These are phyloP conservation scores for Falco naumanni DNA, from an alignment of 2,797 vertebrate genomes.

Conservation along the genomic window DNA sequence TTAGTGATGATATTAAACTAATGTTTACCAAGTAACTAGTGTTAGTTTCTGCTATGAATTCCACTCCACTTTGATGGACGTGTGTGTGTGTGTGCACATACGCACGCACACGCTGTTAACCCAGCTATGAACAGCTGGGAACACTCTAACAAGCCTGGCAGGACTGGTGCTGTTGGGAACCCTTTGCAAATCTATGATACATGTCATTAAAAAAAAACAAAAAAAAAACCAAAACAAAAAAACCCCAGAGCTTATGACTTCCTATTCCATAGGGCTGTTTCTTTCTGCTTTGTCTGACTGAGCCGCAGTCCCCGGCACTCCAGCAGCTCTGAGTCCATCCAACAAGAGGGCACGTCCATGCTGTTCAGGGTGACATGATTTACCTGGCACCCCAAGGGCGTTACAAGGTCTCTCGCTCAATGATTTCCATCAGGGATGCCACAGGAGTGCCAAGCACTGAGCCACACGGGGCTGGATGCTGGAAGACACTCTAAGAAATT, in stretches of 20 bases:
- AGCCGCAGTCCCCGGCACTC: not conserved
- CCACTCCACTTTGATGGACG: not conserved
- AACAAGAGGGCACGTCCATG: rapidly evolving
- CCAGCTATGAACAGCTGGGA: not conserved
- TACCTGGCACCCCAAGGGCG: not conserved
- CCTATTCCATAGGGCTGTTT: not conserved
- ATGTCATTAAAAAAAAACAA: not conserved
- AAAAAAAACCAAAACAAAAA: too few species aligned
- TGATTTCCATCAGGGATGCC: not conserved
- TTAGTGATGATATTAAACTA: not conserved
- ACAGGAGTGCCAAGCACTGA: not conserved
- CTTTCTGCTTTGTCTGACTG: not conserved
- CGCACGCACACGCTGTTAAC: not conserved
- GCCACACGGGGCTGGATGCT: not conserved
- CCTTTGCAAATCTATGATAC: not conserved
- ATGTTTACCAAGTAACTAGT: not conserved
- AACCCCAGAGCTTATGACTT: not conserved
- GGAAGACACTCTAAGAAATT: not conserved
- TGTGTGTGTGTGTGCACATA: not conserved
- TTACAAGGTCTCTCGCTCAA: rapidly evolving
- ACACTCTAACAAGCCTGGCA: not conserved
- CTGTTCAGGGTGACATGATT: not conserved
- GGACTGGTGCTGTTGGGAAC: not conserved
- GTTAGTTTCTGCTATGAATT: not conserved
- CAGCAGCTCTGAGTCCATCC: not conserved